Evolutionary conservation across 2,888 invertebrate genomes (phyloP).

Genomic region (Coleophora deauratella): DNA sequence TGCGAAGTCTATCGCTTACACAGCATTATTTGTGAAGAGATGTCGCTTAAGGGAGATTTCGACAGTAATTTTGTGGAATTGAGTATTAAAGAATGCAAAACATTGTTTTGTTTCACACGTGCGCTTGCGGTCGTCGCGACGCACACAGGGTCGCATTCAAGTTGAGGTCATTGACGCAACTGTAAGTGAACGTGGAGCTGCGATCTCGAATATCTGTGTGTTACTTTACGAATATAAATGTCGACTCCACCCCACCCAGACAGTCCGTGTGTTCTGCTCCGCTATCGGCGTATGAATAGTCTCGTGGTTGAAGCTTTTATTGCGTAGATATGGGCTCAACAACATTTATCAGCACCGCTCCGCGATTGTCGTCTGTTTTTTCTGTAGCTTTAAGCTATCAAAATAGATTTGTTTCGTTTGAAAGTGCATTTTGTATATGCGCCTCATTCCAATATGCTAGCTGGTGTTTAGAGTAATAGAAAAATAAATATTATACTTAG

Average conservation of each 20-base stretch:
- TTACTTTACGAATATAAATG: slow-evolving; percentile 52
- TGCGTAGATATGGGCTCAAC: slow-evolving; percentile 21
- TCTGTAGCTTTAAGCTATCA: no score
- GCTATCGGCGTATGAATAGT: slow-evolving; percentile 54
- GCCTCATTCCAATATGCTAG: no score
- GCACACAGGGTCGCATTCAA: slow-evolving; percentile 66
- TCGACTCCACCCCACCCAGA: slow-evolving; percentile 43
- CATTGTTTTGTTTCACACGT: slow-evolving; percentile 69
- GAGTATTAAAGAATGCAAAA: slow-evolving; percentile 30
- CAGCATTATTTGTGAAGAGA: background rate
- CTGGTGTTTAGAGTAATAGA: no score
- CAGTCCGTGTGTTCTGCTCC: slow-evolving; percentile 46
- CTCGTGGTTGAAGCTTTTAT: slow-evolving; percentile 32
- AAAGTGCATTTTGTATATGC: background rate
- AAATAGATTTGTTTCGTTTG: slow-evolving; percentile 5
- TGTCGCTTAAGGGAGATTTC: no score
- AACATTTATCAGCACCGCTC: background rate
- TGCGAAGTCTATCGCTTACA: slow-evolving; percentile 48
- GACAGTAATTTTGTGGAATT: no score
- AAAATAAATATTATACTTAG: no score
- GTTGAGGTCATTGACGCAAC: slow-evolving; percentile 70
- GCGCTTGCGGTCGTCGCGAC: slow-evolving; percentile 52
- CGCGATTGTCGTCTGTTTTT: no score
- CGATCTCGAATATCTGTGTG: slow-evolving; percentile 61
- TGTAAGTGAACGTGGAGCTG: slow-evolving; percentile 69